Evolutionary conservation across 2,797 vertebrate species (phyloP), one percentile per base, ranked within the genome.

Genomic region (Pogoniulus pusillus): DNA sequence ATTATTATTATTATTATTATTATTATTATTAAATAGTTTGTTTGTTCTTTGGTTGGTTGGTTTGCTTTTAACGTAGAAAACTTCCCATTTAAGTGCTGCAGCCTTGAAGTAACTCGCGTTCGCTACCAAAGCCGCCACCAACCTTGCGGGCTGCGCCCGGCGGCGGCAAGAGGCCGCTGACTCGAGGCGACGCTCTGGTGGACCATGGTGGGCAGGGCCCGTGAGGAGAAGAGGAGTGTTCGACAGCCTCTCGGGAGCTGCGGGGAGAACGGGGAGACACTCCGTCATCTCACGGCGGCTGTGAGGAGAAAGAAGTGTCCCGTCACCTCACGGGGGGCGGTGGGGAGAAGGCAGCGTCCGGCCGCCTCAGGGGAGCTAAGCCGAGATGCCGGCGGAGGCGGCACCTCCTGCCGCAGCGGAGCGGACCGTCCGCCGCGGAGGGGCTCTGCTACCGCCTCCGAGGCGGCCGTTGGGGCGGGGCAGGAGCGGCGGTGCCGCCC

Each of bases 391-490:
- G 20, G 8, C 15, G 13, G 6, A 49, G 19, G 58, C 60, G 1
- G 4, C 0, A 6, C 29, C 55, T 17, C 30, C 2, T 22, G 5
- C 17, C 35, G 5, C 1, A 2, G 20, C 34, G 12, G 4, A 53
- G 26, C 9, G 45, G 45, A 47, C 45, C 45, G 20, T 47, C 1
- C 4, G 10, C 51, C 15, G 17, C 18, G 8, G 8, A 30, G 19
- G 8, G 35, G 41, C 39, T 82, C 59, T 63, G 58, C 43, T 29
- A 1, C 75, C 86, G 32, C 81, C 73, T 59, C 60, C 9, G 54
- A 59, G 83, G 77, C 68, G 72, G 87, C 58, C 47, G 47, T n/a
- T 24, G 77, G 58, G 84, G 84, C 65, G 89, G 86, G 8, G 79
- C 82, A 14, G 91, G 32, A 65, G 65, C 17, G 5, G 39, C 4